Evolutionary conservation across 2,113 vertebrate species (phyloP), one percentile per base, ranked within the genome.

Genomic region (Chaenogobius annularis): DNA sequence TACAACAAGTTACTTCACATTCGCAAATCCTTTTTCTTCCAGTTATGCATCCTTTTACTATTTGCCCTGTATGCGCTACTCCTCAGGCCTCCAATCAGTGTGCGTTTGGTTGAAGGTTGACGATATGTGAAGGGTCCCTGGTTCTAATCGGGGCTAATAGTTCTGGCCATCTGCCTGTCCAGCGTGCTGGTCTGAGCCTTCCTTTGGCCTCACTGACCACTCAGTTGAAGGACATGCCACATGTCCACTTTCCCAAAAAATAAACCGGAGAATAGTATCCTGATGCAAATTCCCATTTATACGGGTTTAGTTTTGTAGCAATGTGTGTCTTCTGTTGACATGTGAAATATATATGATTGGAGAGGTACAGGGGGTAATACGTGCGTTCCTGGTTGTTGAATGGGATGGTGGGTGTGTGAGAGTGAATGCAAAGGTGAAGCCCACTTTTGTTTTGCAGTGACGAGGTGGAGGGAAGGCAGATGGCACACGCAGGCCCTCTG

Each of bases 211-310:
- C 72, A 23, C 88, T 84, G 87, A 88, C 89, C 87, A 77, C 83
- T 84, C 81, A 59, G 74, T 43, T 89, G 85, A 92, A 88, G 88
- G 88, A 87, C 83, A 64, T 71, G 70, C 84, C 80, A 77, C 84
- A 83, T 61, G 72, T 86, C 82, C 74, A 75, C 73, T 72, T 81
- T 73, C 83, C 69, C 85, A 5, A 47, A 72, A 61, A 76, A 54
- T 52, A 70, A 58, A 23, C 15, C 23, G 67, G 20, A 65, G 59
- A 62, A 66, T 55, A 44, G 69, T 54, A 23, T 12, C 63, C 72
- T 62, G 65, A 72, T 37, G 71, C 19, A 63, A 35, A 1, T 46
- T 40, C 58, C 48, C 70, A 15, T 73, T 35, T 54, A 11, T 40
- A 20, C 12, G n/a, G n/a, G 64, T 10, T 69, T 31, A 55, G 46